Base-by-base conservation (phyloP, 2,797 vertebrate species). In the Prunella strophiata region DNA sequence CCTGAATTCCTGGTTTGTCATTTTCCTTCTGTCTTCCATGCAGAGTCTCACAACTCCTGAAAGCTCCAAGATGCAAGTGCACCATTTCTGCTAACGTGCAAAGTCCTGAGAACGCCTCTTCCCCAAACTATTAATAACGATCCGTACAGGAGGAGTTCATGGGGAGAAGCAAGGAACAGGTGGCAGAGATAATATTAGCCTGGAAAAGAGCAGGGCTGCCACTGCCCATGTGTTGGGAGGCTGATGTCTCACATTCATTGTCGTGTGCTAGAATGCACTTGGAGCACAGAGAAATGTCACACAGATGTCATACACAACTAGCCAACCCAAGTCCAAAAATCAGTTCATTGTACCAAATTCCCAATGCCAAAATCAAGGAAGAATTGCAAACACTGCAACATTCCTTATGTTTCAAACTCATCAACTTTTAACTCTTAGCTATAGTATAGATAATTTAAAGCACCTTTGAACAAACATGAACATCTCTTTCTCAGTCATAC, bases 121-220 rank as follows among this genome's bases (percentile, higher is more conserved):
- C 61, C 38, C 76, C 13, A 34, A 89, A 97, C 98, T 99, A 98
- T 98, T 98, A 98, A 98, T 99, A 99, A 97, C 72, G 36, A 81
- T 92, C 95, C 78, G 42, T 95, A 95, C 47, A 97, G 97, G 97
- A 97, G 97, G 98, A 97, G 97, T 86, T 97, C 97, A 89, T 50
- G 62, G 96, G 97, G 97, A 97, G 96, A 97, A 98, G 95, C 86
- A 88, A 78, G 93, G 95, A 98, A 99, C 99, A 99, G 99, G 98
- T 99, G 99, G 94, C 91, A 96, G 89, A 96, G 98, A 98, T 99
- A 98, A 96, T 89, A 97, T 99, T 98, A 98, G 98, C 74, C 96
- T 97, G 97, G 98, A 98, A 99, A 98, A 98, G 98, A 98, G 98
- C 96, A 97, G 97, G 94, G 97, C 98, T 98, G 98, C 98, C 97